Conservation (phyloP, 2,888 invertebrate genomes). For the Drosophila antonietae region DNA sequence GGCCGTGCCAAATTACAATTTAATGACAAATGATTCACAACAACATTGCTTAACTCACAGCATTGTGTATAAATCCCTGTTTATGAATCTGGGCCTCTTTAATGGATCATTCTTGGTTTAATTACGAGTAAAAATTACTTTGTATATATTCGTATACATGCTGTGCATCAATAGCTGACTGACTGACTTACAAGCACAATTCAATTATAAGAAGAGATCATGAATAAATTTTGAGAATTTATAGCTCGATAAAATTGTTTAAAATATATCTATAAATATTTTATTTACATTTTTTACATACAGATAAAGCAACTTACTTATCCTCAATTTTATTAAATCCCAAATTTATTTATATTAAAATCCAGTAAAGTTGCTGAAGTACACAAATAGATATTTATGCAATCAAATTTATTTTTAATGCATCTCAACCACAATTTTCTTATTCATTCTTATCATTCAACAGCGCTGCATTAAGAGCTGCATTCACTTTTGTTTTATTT, state of each 20-base stretch:
- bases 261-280: too few relatives aligned
- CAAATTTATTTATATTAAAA: too few relatives aligned
- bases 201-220: too few relatives aligned
- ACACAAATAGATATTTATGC: background rate
- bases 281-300: too few relatives aligned
- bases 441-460: background rate
- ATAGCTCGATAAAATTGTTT: too few relatives aligned
- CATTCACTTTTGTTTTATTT: conserved; percentile 6
- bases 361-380: background rate
- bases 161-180: too few relatives aligned
- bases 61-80: conserved; percentile 1
- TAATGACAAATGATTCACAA: conserved; percentile 9
- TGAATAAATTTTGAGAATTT: too few relatives aligned
- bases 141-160: background rate
- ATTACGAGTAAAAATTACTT: background rate
- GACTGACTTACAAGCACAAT: too few relatives aligned
- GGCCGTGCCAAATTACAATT: conserved; percentile 2
- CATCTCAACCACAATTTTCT: background rate
- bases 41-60: background rate
- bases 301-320: too few relatives aligned
- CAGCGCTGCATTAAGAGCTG: background rate
- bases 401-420: background rate
- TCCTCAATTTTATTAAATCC: too few relatives aligned
- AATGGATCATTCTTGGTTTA: conserved; percentile 2
- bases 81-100: background rate